Evolutionary conservation across 2,797 vertebrate species (phyloP).

Genomic region (Myotis findleyi): DNA sequence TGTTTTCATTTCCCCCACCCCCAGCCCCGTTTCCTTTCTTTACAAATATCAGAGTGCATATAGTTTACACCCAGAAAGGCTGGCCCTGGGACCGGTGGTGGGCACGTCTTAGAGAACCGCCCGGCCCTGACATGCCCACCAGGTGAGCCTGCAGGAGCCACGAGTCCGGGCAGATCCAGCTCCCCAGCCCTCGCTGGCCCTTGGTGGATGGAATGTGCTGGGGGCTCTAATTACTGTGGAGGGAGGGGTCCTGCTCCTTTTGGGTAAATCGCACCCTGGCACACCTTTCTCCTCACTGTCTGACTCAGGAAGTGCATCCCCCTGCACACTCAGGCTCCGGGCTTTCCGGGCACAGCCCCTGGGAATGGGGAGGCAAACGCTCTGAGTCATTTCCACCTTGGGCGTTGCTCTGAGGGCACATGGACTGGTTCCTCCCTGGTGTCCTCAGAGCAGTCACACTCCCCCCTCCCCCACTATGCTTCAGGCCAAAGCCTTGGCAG

Average conservation of each 20-base stretch:
- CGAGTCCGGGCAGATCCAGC: accelerated
- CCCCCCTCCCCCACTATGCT: background rate
- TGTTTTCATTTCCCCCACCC: background rate
- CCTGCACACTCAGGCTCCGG: background rate
- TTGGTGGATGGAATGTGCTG: accelerated
- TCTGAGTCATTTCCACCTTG: accelerated
- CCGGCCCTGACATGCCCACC: background rate
- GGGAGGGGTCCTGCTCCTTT: background rate
- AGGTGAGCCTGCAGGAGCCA: background rate
- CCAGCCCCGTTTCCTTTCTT: background rate
- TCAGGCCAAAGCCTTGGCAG: too few relatives aligned
- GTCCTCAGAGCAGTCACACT: background rate
- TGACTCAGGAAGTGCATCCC: accelerated
- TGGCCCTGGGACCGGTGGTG: background rate
- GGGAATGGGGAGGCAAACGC: background rate
- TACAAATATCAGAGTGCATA: background rate
- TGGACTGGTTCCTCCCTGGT: background rate
- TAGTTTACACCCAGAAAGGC: background rate
- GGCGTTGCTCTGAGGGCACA: background rate
- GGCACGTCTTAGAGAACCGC: background rate
- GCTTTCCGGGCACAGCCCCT: background rate
- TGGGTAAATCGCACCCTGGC: background rate
- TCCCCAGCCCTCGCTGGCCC: too few relatives aligned
- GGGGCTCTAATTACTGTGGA: accelerated
- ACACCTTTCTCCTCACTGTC: background rate